Conservation (phyloP, 2,797 vertebrate species). For the Gobio occitaniae region DNA sequence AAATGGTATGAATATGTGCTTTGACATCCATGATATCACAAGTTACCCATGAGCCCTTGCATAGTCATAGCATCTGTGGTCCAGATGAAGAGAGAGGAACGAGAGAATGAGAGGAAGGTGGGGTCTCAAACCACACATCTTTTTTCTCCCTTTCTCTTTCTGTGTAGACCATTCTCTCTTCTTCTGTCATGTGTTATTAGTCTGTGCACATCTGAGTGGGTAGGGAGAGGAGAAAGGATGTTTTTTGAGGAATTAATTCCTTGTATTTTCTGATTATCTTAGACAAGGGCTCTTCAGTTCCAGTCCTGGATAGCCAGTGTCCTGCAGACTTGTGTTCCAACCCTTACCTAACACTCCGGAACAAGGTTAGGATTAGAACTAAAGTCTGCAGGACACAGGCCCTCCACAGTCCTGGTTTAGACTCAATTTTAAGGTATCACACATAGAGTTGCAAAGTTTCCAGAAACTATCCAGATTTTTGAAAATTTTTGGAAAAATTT, state of each 20-base stretch:
- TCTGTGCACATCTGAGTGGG: background rate
- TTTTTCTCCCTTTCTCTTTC: background rate
- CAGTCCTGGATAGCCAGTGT: background rate
- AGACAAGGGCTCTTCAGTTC: background rate
- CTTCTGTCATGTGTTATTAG: constrained; percentile 10
- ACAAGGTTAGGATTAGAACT: background rate
- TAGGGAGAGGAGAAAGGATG: background rate
- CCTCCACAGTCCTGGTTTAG: background rate
- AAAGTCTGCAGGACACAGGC: background rate
- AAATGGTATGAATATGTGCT: constrained; percentile 27
- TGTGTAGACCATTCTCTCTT: background rate
- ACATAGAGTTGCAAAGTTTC: no score
- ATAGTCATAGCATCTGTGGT: constrained; percentile 41
- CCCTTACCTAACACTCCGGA: background rate
- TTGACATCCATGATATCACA: constrained; percentile 41
- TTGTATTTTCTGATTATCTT: background rate
- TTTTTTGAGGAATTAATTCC: background rate
- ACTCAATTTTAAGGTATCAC: background rate
- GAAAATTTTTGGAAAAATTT: no score
- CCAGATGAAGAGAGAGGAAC: constrained; percentile 43
- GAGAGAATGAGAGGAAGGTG: background rate
- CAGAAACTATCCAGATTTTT: no score
- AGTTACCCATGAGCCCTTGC: constrained; percentile 40
- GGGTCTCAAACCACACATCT: background rate
- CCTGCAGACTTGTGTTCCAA: background rate